Base-by-base conservation (phyloP, 2,888 invertebrate genomes). In the Phlogophora meticulosa region DNA sequence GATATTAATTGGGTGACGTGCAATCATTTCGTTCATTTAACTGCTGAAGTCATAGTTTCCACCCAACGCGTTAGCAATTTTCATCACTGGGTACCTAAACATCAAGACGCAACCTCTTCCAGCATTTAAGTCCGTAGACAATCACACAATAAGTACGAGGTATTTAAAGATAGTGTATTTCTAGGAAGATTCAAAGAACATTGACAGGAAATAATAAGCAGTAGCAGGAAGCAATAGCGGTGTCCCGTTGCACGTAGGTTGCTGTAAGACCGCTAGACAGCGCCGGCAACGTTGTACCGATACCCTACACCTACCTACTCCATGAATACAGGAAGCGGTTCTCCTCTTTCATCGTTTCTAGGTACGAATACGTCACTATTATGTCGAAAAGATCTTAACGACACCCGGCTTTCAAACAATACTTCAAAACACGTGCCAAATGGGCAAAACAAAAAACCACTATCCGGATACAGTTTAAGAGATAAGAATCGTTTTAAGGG, bases 401-500 rank as follows among this genome's bases (percentile, higher is more conserved):
- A 76, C 72, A 73, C 58, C 64, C 69, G 67, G 38, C 53, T 60
- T 77, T 61, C 65, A 72, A 75, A 78, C 67, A 70, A 76, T 83
- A 79, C 76, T 85, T 87, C 82, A 87, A 90, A 89, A 87, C 89
- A 86, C 89, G 91, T 91, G 91, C 89, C 87, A 88, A 90, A 87
- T 82, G 77, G 72, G 63, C 70, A 67, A 67, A 78, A 84, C 79
- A 90, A 91, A 91, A 88, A 85, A 85, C 65, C 64, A 51, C 85
- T 84, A 83, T 83, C 81, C 85, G 87, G 85, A 86, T 86, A 87
- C 85, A 80, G 84, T 87, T 84, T 80, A 79, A 76, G 67, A 85
- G 90, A 93, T 91, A 90, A 88, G 72, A 80, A 87, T 87, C 85
- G 80, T 78, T 82, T 78, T 82, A 89, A 88, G 88, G 87, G 87